Evolutionary conservation across 1,140 invertebrate genomes (phyloP), one percentile per base, ranked within the genome.

Genomic region (Sitodiplosis mosellana): DNA sequence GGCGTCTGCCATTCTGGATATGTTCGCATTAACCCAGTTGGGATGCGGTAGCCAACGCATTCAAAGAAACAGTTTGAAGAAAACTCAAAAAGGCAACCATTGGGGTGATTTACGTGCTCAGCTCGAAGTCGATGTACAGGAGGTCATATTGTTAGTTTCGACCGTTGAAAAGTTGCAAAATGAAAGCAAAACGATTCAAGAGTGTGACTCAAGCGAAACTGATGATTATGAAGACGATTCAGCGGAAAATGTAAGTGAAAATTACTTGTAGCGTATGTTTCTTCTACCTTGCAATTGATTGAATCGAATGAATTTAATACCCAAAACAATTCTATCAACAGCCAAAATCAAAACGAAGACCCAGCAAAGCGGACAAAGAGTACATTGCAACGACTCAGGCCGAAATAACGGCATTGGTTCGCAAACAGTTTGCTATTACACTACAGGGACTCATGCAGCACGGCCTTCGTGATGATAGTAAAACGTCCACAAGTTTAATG

Each of bases 41-140:
- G 87, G 88, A 12, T 92, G 88, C 66, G 81, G 83, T 10, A 54
- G 53, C 43, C 65, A 76, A 52, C 66, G 73, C 21, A 86, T 89
- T 56, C 77, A 78, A 50, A 82, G 79, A 53, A 91, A 87, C 64
- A 74, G 81, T 53, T 69, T 91, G 42, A 95, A 95, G 67, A 87
- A 78, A 66, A 83, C 82, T 37, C 72, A 74, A 54, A 81, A 83
- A 62, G 79, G 82, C 42, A 88, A 90, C 61, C 89, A 93, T 67
- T 94, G 84, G 80, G 89, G 89, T 82, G 94, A 98, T 65, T 65
- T 97, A 12, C 69, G 94, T 56, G 94, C 94, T 2, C 78, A 83
- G 54, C 63, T 99, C 18, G 93, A 99, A 65, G 72, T 99, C 55
- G 62, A 64, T 46, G 64, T 64, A n/a, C 61, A 64, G 45, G 61